Base-by-base conservation (phyloP, 1,140 invertebrate genomes). In the Drosophila orosa region DNA sequence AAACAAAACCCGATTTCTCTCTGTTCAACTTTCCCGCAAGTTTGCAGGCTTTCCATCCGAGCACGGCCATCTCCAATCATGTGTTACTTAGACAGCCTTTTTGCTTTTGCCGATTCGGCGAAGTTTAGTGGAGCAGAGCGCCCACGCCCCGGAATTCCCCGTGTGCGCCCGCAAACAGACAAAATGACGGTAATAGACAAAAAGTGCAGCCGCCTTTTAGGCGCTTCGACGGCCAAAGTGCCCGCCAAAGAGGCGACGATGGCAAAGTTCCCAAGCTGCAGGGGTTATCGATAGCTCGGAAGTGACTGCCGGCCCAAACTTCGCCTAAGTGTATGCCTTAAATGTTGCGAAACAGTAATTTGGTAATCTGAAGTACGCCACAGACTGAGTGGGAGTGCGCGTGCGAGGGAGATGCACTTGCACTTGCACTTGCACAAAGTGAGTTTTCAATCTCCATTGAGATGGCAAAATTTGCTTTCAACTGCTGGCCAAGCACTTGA, bases 381-480 rank as follows among this genome's bases (percentile, higher is more conserved):
- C 69, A 39, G 31, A 71, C 19, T 27, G 33, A 27, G 39, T 3
- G 27, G 12, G 17, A 24, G 47, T 17, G 13, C 10, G 27, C 44
- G 25, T 8, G 19, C 5, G 25, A 39, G 27, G 19, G 37, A 22
- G 22, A 17, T 15, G 61, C 35, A 39, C 39, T 27, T 67, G 66
- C 35, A 39, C 39, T 27, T 67, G 66, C 68, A 37, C 66, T 31
- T 50, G 62, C 66, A 48, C 68, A 71, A 76, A 77, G 74, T 60
- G 73, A 60, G 48, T 72, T 40, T 65, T 59, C 57, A 65, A 55
- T 79, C 78, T 54, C 52, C 78, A 83, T 72, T 79, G 79, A 83
- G 66, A 80, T 83, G 79, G 79, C 80, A 83, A 76, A 78, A 89
- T 79, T 55, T 68, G 75, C 83, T 77, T 69, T 87, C 68, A 66